A percentile compares a stretch with the other conserved stretches of the same genome.
Conservation (phyloP, 2,888 invertebrate genomes). For the Acleris laterana region DNA sequence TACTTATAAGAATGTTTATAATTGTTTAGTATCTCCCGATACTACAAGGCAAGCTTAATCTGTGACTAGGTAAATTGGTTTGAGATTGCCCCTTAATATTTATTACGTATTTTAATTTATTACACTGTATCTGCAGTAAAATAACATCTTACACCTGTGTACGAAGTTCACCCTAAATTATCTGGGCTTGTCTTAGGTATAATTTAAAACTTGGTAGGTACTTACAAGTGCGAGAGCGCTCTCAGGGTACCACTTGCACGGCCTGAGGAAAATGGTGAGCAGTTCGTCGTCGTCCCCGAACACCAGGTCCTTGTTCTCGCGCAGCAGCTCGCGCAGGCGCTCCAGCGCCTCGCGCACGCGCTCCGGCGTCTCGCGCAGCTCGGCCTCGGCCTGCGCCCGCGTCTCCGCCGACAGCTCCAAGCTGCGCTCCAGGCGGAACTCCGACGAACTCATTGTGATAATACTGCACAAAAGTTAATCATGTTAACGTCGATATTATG, state of each 20-base stretch:
- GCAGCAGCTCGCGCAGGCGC: constrained; percentile 86
- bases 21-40: too few species aligned
- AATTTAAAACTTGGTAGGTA: constrained; percentile 39
- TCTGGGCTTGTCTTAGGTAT: too few species aligned
- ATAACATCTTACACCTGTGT: too few species aligned
- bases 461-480: constrained; percentile 5
- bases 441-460: constrained; percentile 59
- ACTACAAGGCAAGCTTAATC: too few species aligned
- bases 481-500: too few species aligned
- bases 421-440: constrained; percentile 85
- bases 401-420: constrained; percentile 85
- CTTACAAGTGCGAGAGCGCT: constrained; percentile 91
- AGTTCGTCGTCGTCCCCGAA: constrained; percentile 91
- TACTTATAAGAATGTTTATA: too few species aligned
- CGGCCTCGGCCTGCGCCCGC: constrained; percentile 84
- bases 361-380: constrained; percentile 90
- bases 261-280: constrained; percentile 90
- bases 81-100: too few species aligned
- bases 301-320: constrained; percentile 87
- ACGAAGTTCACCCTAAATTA: too few species aligned
- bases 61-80: too few species aligned
- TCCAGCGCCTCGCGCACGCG: constrained; percentile 84
- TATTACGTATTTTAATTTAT: too few species aligned
- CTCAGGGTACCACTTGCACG: constrained; percentile 92
- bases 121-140: too few species aligned